Evolutionary conservation across 2,113 vertebrate species (phyloP).

Genomic region (Stomatorhinus ivindoensis): DNA sequence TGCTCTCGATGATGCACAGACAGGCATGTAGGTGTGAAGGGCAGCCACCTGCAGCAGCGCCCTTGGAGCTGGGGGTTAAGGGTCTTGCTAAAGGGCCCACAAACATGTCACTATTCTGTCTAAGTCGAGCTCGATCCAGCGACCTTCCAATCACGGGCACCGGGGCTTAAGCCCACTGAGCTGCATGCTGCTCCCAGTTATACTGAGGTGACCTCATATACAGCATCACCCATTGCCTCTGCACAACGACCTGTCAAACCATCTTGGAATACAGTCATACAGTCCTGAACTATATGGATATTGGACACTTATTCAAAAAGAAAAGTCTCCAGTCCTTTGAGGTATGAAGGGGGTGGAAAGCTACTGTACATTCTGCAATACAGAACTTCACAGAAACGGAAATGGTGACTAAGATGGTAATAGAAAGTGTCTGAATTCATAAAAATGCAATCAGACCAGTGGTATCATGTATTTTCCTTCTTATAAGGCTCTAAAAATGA

Average conservation of each 20-base stretch:
- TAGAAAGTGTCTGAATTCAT: neutral
- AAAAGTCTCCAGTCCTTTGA: neutral
- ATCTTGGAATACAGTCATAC: neutral
- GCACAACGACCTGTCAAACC: neutral
- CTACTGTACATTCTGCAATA: neutral
- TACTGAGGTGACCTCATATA: neutral
- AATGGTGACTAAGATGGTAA: neutral
- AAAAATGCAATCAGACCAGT: neutral
- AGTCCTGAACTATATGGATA: neutral
- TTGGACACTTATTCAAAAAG: neutral
- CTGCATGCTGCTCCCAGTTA: neutral
- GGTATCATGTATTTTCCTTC: neutral
- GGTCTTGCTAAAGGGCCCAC: neutral
- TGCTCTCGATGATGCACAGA: neutral
- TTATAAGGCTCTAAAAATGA: neutral
- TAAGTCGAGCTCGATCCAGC: neutral
- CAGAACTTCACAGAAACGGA: neutral
- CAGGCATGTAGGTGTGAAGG: neutral
- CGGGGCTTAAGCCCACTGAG: neutral
- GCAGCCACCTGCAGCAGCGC: neutral
- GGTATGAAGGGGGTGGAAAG: neutral
- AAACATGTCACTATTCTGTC: neutral
- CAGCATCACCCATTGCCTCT: neutral
- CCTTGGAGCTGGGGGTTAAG: neutral
- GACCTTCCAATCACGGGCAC: neutral